These are phyloP conservation scores for Cranoglanis bouderius DNA, from an alignment of 2,113 vertebrate species.

Conservation along the genomic window DNA sequence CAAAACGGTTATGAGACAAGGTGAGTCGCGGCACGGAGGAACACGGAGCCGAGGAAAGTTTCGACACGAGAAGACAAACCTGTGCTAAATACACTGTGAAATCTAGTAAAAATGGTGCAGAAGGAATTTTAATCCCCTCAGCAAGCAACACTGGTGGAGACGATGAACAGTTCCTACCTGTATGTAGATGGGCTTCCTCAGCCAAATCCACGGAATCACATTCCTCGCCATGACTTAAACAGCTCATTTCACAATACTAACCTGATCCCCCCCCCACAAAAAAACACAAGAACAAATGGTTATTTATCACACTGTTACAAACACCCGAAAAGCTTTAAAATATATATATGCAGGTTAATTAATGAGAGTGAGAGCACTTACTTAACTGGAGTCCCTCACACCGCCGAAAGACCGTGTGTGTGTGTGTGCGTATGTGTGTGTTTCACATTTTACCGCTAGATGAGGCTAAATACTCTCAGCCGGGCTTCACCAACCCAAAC, in stretches of 20 bases:
- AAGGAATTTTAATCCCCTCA: background rate
- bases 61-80: background rate
- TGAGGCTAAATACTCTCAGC: conserved; percentile 13
- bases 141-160: background rate
- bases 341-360: background rate
- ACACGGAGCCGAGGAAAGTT: background rate
- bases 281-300: background rate
- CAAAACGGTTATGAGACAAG: no score
- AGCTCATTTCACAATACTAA: conserved; percentile 79
- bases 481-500: background rate
- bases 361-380: background rate
- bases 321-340: background rate
- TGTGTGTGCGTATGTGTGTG: background rate
- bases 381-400: conserved; percentile 17
- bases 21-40: background rate
- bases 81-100: background rate
- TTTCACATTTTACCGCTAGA: conserved; percentile 25
- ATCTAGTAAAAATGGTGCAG: conserved; percentile 5
- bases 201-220: conserved; percentile 82
- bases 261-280: conserved; percentile 47
- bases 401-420: background rate
- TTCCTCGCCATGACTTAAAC: conserved; percentile 84
- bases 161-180: conserved; percentile 76
- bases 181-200: conserved; percentile 78
- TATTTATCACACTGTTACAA: background rate